Evolutionary conservation across 2,888 invertebrate genomes (phyloP).

Genomic region (Heteropelma amictum): DNA sequence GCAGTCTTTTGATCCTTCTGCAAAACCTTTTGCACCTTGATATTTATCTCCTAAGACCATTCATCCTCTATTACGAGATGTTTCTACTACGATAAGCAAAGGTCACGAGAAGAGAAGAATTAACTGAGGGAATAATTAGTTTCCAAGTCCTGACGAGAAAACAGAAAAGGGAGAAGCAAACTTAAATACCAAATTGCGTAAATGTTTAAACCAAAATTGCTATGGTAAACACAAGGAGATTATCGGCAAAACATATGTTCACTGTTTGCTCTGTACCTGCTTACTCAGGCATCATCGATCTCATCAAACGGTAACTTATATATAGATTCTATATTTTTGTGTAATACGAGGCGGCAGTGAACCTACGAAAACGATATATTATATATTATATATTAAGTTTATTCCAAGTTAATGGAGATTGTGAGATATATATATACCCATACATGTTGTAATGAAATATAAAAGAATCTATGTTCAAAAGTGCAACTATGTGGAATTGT

Average conservation of each 20-base stretch:
- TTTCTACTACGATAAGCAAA: neutral
- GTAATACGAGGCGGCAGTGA: conserved; percentile 67
- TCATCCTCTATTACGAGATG: conserved; percentile 25
- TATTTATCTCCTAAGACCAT: conserved; percentile 1
- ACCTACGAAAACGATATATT: conserved; percentile 62
- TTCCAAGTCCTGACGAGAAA: neutral
- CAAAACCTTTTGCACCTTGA: neutral
- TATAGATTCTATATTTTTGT: conserved; percentile 78
- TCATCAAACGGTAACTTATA: conserved; percentile 63
- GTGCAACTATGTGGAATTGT: conserved; percentile 7
- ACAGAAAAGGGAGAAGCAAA: neutral
- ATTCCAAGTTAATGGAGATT: conserved; percentile 75
- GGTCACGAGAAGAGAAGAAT: conserved; percentile 3
- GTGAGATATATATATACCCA: conserved; percentile 56
- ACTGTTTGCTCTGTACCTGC: conserved; percentile 33
- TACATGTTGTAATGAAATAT: conserved; percentile 75
- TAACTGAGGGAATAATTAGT: neutral
- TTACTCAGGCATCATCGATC: conserved; percentile 56
- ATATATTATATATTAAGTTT: conserved; percentile 72
- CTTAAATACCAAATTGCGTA: conserved; percentile 28
- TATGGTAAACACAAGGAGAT: neutral
- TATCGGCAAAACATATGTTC: conserved; percentile 33
- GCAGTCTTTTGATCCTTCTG: neutral
- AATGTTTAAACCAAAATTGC: conserved; percentile 41
- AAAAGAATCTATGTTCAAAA: conserved; percentile 76